phyloP scores from a whole-genome alignment of 1,140 invertebrate species.

The Hyphantria cunea region DNA sequence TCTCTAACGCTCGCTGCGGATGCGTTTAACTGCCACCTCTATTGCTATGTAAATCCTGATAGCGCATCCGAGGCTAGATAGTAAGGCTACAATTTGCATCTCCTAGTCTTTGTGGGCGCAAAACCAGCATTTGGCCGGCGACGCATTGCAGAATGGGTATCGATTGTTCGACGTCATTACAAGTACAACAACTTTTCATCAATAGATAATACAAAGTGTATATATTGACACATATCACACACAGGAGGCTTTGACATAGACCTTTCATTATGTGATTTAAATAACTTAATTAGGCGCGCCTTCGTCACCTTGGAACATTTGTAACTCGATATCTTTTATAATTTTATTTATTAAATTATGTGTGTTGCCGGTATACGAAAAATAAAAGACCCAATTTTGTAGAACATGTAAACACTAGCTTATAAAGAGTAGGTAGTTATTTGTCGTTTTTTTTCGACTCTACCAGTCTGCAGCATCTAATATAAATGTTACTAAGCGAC shows the following conservation, averaged over 20 bases:
- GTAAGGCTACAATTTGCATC: conserved; percentile 70
- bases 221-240: no score
- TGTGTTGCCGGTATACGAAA: no score
- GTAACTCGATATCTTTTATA: conserved; percentile 52
- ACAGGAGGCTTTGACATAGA: no score
- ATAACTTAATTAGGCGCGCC: conserved; percentile 52
- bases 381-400: no score
- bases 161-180: conserved; percentile 48
- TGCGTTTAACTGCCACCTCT: conserved; percentile 61
- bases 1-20: conserved; percentile 39
- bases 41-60: conserved; percentile 76
- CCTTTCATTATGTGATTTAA: conserved; percentile 43
- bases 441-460: no score
- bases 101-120: conserved; percentile 62
- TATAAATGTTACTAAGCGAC: no score
- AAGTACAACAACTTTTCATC: conserved; percentile 57
- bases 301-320: conserved; percentile 46
- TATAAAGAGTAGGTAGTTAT: no score
- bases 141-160: conserved; percentile 50
- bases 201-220: conserved; percentile 64
- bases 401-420: no score
- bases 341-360: conserved; percentile 43
- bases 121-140: conserved; percentile 47
- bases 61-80: conserved; percentile 62
- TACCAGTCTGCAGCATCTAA: no score